Evolutionary conservation across 1,140 invertebrate species (phyloP).

Genomic region (Cotesia chilonis): DNA sequence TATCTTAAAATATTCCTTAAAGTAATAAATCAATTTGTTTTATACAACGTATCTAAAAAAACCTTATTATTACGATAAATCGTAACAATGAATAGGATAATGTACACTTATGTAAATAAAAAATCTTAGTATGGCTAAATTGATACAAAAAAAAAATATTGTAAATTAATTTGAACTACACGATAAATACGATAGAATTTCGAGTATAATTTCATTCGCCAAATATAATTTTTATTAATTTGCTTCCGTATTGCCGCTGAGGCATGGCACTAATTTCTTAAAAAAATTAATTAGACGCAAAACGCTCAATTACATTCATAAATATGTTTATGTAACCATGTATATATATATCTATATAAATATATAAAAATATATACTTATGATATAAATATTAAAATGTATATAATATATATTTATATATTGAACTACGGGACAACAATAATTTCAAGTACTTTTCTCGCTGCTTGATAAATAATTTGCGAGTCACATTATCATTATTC

Average conservation of each 20-base stretch:
- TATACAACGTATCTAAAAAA: constrained; percentile 33
- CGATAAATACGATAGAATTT: background rate
- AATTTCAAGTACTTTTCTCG: constrained; percentile 9
- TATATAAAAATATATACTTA: background rate
- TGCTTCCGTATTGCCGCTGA: background rate
- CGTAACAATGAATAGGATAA: constrained; percentile 53
- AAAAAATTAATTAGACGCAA: no score
- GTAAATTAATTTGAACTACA: constrained; percentile 4
- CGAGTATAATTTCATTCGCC: no score
- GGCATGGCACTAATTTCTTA: no score
- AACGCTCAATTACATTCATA: no score
- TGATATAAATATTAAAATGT: background rate
- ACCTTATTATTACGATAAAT: constrained; percentile 52
- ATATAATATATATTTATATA: background rate
- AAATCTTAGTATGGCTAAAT: constrained; percentile 18
- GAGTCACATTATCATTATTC: constrained; percentile 1
- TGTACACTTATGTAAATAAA: constrained; percentile 47
- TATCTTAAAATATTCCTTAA: background rate
- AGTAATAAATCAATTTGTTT: constrained; percentile 23
- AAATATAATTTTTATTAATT: constrained; percentile 28
- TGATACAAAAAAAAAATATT: constrained; percentile 11
- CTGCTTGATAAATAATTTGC: background rate
- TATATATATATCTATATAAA: no score
- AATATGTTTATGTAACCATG: no score
- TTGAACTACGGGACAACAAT: background rate